Evolutionary conservation across 2,797 vertebrate genomes (phyloP).

Genomic region (Phalloptychus januarius): DNA sequence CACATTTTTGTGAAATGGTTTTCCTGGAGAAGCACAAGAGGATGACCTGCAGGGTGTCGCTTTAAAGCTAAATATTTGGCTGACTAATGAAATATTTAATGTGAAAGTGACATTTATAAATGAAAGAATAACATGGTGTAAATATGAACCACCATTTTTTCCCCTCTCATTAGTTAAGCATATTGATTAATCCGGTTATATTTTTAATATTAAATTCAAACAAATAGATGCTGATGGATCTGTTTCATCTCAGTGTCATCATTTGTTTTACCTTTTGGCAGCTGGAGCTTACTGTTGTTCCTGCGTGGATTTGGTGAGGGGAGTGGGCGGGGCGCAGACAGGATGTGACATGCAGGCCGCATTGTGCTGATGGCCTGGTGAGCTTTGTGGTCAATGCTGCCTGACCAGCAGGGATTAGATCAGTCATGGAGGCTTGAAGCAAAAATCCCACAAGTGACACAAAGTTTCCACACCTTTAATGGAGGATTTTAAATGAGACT

Average conservation of each 20-base stretch:
- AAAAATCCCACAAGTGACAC: background rate
- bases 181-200: no score
- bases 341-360: constrained; percentile 31
- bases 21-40: background rate
- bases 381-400: constrained; percentile 49
- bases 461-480: background rate
- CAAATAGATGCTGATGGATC: background rate
- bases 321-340: constrained; percentile 25
- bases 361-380: constrained; percentile 47
- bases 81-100: no score
- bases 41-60: background rate
- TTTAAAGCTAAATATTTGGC: no score
- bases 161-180: no score
- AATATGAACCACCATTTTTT: no score
- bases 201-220: background rate
- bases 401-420: constrained; percentile 39
- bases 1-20: background rate
- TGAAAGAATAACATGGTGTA: no score
- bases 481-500: background rate
- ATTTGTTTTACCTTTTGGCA: background rate
- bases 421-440: constrained; percentile 11
- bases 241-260: background rate
- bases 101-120: no score
- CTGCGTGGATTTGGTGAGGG: background rate
- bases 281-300: background rate